Conservation (phyloP, 2,888 invertebrate species). For the Arge pagana region DNA sequence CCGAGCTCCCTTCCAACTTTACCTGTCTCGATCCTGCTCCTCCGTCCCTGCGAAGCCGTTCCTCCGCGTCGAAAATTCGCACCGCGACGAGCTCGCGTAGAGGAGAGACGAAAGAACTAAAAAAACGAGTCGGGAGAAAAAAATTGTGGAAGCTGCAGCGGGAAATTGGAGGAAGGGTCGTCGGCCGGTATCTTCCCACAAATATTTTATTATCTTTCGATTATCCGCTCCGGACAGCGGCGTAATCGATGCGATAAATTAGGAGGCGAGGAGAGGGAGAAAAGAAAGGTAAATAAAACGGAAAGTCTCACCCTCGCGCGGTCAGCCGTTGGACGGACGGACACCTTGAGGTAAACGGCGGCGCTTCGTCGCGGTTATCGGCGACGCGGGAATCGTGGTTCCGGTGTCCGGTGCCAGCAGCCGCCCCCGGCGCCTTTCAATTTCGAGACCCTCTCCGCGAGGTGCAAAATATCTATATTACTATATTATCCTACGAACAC, state of each 20-base stretch:
- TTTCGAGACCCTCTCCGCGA: constrained; percentile 40
- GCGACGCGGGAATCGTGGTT: constrained; percentile 3
- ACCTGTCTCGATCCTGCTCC: neutral
- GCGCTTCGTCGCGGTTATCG: no score
- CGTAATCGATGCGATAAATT: constrained; percentile 19
- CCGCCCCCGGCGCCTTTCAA: constrained; percentile 37
- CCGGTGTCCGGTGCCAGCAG: neutral
- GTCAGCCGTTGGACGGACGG: constrained; percentile 1
- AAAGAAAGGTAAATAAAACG: no score
- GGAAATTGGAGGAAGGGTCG: neutral
- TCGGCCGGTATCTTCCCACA: constrained; percentile 1
- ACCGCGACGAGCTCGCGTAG: neutral
- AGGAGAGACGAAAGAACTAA: neutral
- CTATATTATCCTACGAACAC: constrained; percentile 36
- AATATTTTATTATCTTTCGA: constrained; percentile 25
- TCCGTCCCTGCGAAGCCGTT: neutral
- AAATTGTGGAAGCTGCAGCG: neutral
- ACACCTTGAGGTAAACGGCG: constrained; percentile 20
- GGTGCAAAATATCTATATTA: constrained; percentile 42
- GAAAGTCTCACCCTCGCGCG: neutral
- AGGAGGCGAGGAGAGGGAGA: no score
- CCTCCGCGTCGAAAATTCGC: no score
- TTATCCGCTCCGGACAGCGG: constrained; percentile 14
- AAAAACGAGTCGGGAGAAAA: neutral
- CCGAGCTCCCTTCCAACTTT: no score